A percentile compares a stretch with the other conserved stretches of the same genome.
Conservation (phyloP, 92 coral and sea anemone genomes). For the Actinernus sp. region DNA sequence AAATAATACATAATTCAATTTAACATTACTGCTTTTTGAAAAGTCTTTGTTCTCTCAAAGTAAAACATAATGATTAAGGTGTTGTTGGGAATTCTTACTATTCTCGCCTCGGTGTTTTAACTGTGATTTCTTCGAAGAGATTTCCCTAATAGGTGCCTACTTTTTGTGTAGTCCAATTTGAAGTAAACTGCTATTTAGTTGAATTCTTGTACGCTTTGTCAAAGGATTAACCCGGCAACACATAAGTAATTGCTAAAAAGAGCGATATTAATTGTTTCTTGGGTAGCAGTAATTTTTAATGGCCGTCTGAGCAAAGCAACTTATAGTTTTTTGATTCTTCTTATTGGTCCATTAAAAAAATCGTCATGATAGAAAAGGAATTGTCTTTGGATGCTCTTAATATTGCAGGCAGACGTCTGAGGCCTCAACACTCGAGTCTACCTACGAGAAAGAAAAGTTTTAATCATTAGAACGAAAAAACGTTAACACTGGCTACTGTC, state of each 20-base stretch:
- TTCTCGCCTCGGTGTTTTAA: too few relatives aligned
- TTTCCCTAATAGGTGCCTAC: background rate
- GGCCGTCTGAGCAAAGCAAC: slow-evolving; percentile 12
- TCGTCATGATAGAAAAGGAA: slow-evolving; percentile 2
- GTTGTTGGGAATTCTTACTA: too few relatives aligned
- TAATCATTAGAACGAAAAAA: too few relatives aligned
- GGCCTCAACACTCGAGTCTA: too few relatives aligned
- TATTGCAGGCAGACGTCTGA: slow-evolving; percentile 41
- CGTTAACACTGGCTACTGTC: too few relatives aligned
- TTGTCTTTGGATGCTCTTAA: background rate
- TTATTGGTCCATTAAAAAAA: slow-evolving; percentile 26
- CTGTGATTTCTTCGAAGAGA: too few relatives aligned
- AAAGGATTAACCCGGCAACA: slow-evolving; percentile 20
- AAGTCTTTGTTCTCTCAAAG: too few relatives aligned
- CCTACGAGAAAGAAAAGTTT: too few relatives aligned
- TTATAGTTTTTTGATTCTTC: background rate
- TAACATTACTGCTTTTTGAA: too few relatives aligned
- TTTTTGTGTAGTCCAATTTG: background rate
- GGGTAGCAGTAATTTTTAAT: slow-evolving; percentile 5
- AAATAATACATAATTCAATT: too few relatives aligned
- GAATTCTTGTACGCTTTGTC: slow-evolving; percentile 18
- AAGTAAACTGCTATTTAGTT: background rate
- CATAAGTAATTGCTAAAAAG: background rate
- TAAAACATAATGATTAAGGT: too few relatives aligned
- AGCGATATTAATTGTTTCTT: slow-evolving; percentile 21